A percentile compares a stretch with the other conserved stretches of the same genome.
phyloP scores from a whole-genome alignment of 1,140 invertebrate species.

The Heterodera schachtii region DNA sequence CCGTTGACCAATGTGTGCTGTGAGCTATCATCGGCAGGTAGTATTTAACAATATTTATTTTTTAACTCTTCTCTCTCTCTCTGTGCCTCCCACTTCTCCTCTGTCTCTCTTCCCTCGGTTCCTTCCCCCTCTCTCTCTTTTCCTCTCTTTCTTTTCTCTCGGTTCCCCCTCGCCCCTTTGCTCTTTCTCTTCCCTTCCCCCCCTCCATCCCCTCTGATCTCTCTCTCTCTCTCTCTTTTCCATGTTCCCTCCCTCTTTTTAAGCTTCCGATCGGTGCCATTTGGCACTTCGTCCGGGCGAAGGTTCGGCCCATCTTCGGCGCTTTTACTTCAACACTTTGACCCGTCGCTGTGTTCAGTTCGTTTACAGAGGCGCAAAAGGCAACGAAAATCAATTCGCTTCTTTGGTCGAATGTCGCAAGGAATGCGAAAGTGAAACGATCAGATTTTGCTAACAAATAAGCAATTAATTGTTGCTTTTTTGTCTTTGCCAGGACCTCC shows the following conservation, averaged over 20 bases:
- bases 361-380: constrained; percentile 58
- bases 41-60: background rate
- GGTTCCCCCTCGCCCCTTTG: too few relatives aligned
- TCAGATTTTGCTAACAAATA: too few relatives aligned
- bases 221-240: background rate
- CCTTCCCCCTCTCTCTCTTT: too few relatives aligned
- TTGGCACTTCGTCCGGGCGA: constrained; percentile 58
- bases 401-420: constrained; percentile 54
- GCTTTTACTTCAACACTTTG: constrained; percentile 63
- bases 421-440: constrained; percentile 53
- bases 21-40: constrained; percentile 44
- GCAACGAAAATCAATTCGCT: constrained; percentile 65
- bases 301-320: constrained; percentile 49
- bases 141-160: too few relatives aligned
- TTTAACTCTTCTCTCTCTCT: background rate
- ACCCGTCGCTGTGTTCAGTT: constrained; percentile 59
- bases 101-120: too few relatives aligned
- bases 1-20: constrained; percentile 56
- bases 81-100: too few relatives aligned
- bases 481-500: constrained; percentile 43
- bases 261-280: constrained; percentile 57
- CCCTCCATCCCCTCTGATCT: too few relatives aligned
- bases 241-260: constrained; percentile 21
- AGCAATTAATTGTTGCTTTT: too few relatives aligned
- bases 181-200: too few relatives aligned